These are phyloP conservation scores for Lithobates sylvaticus DNA, from an alignment of 2,797 vertebrate species.

Conservation along the genomic window DNA sequence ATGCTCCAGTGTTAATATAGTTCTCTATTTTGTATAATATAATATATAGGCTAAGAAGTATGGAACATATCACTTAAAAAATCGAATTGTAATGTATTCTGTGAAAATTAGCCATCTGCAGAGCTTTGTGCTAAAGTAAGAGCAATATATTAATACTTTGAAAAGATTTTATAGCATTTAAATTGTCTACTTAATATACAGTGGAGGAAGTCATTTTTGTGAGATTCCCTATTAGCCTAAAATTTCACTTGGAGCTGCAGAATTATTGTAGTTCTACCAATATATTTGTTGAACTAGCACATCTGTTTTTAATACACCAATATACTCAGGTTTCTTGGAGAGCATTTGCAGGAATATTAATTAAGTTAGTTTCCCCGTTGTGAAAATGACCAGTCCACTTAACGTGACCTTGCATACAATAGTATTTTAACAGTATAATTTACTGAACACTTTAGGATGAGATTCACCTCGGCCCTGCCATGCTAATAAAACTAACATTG, in stretches of 20 bases:
- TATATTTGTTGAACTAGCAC: background rate
- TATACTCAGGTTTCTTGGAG: too few relatives aligned
- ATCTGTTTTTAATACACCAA: background rate
- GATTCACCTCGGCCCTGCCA: background rate
- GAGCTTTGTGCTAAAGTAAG: background rate
- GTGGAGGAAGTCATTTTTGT: background rate
- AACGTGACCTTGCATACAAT: background rate
- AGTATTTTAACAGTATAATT: background rate
- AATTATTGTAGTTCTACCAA: background rate
- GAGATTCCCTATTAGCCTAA: background rate
- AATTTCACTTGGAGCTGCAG: background rate
- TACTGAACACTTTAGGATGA: background rate
- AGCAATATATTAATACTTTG: background rate
- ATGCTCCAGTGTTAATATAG: slow-evolving; percentile 47
- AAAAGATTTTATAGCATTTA: background rate
- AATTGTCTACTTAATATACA: background rate
- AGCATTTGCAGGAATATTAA: background rate
- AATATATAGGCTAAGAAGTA: background rate
- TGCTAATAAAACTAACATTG: background rate
- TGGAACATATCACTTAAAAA: background rate
- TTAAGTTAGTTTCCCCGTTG: background rate
- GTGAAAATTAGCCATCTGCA: background rate
- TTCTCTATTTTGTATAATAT: slow-evolving; percentile 10
- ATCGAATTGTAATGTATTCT: background rate
- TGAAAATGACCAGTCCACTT: background rate